Conservation (phyloP, 2,797 vertebrate species). For the Notamacropus eugenii region DNA sequence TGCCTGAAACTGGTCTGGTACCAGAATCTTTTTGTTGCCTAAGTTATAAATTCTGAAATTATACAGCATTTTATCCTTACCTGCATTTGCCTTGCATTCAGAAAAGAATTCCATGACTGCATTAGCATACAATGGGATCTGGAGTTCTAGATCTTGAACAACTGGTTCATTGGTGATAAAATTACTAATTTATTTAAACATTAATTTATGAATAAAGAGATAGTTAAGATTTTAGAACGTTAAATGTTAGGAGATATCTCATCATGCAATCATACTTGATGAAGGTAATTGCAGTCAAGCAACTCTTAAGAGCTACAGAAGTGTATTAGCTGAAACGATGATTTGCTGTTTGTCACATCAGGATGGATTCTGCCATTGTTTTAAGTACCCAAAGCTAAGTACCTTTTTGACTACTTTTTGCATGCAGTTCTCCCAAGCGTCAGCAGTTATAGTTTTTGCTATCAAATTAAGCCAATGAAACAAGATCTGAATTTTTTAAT, state of each 20-base stretch:
- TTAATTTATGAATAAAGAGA: background rate
- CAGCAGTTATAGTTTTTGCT: slow-evolving; percentile 54
- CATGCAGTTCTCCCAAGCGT: background rate
- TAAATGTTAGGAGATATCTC: background rate
- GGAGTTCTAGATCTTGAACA: background rate
- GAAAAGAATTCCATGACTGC: slow-evolving; percentile 58
- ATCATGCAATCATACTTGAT: background rate
- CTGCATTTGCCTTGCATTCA: slow-evolving; percentile 70
- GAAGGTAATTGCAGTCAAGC: background rate
- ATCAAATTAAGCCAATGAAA: slow-evolving; percentile 58
- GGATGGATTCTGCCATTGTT: background rate
- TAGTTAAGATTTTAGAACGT: background rate
- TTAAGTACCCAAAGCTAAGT: slow-evolving; percentile 52
- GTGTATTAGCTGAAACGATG: background rate
- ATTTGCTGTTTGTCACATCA: background rate
- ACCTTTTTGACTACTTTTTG: slow-evolving; percentile 57
- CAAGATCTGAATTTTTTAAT: slow-evolving; percentile 45
- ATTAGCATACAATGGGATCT: slow-evolving; percentile 27
- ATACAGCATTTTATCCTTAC: slow-evolving; percentile 74
- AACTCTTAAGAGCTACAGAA: background rate
- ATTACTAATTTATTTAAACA: slow-evolving; percentile 13
- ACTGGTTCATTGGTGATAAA: background rate
- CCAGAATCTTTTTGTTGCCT: slow-evolving; percentile 72
- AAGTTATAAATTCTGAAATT: slow-evolving; percentile 64
- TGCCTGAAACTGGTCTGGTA: slow-evolving; percentile 83